Evolutionary conservation across 92 coral and sea anemone genomes (phyloP), one percentile per base, ranked within the genome.

Genomic region (Palythoa caribaeorum): DNA sequence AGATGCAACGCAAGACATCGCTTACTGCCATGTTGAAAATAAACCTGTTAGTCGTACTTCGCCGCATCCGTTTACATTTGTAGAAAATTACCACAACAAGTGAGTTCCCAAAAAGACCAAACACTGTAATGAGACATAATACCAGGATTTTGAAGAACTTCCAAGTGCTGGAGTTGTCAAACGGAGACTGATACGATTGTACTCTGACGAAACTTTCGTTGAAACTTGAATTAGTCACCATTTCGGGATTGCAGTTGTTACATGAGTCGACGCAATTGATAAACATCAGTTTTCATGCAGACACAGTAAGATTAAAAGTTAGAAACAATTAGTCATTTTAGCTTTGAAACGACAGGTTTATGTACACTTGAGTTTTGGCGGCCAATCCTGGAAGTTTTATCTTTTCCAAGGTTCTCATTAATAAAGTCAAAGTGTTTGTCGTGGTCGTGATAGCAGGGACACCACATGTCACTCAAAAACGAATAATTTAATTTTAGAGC

Each of bases 21-120:
- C 85, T 37, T 20, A 66, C 74, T 7, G 85, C 73, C 85, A 80
- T 80, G 39, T 80, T 80, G 71, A 63, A 80, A 39, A 80, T 80
- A 14, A 80, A 69, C 28, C 37, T 63, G 85, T 80, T 80, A n/a
- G 85, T 80, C 5, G 85, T 62, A 28, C 85, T 80, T n/a, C 85
- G 16, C 14, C 85, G 38, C 85, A 80, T 80, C 2, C 73, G 85
- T 12, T 15, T 80, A 17, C 53, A 80, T 9, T 63, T 62, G 59
- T 47, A 63, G 50, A 80, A 39, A 2, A 60, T 80, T n/a, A 38
- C 85, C 73, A 80, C 9, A 80, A 80, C 74, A 80, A 80, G 74
- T 16, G 37, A 62, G 54, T 80, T 80, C 3, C 85, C 85, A 63
- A 80, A 5, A 55, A 80, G 39, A n/a, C 85, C 85, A n/a, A 48